phyloP scores from a whole-genome alignment of 2,113 vertebrate species.

The Chaetodon trifascialis region DNA sequence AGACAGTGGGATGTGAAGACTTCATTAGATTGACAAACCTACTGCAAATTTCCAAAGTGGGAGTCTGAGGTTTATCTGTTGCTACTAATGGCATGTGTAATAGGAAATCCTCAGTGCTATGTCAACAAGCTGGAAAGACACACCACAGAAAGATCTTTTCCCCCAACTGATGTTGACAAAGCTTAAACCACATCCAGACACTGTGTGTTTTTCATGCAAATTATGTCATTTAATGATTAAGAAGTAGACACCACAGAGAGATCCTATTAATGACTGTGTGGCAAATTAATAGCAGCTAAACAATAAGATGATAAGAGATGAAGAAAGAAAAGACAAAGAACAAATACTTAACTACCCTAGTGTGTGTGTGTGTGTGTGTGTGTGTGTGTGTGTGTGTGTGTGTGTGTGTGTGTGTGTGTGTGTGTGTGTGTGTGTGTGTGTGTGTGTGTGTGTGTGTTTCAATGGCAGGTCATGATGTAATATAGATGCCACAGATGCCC shows the following conservation, averaged over 20 bases:
- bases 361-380: too few relatives aligned
- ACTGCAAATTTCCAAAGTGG: slow-evolving; percentile 38
- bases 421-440: too few relatives aligned
- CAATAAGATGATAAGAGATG: slow-evolving; percentile 16
- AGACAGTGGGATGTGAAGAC: slow-evolving; percentile 3
- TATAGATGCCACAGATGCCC: slow-evolving; percentile 61
- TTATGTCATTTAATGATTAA: neutral
- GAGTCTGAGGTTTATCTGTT: slow-evolving; percentile 38
- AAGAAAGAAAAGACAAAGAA: neutral
- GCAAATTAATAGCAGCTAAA: slow-evolving; percentile 35
- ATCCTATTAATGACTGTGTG: slow-evolving; percentile 31
- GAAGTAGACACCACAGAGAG: slow-evolving; percentile 31
- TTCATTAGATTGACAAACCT: slow-evolving; percentile 5
- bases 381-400: too few relatives aligned
- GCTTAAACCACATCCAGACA: slow-evolving; percentile 47
- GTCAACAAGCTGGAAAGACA: slow-evolving; percentile 55
- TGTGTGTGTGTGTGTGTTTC: neutral
- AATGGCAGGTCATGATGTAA: slow-evolving; percentile 48
- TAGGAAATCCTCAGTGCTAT: slow-evolving; percentile 55
- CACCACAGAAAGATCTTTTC: slow-evolving; percentile 43
- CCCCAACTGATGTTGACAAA: slow-evolving; percentile 51
- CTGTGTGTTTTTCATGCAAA: slow-evolving; percentile 26
- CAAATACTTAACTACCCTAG: neutral
- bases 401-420: too few relatives aligned
- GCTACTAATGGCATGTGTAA: slow-evolving; percentile 44